Conservation (phyloP, 2,888 invertebrate species). For the Drosophila buzzatii region DNA sequence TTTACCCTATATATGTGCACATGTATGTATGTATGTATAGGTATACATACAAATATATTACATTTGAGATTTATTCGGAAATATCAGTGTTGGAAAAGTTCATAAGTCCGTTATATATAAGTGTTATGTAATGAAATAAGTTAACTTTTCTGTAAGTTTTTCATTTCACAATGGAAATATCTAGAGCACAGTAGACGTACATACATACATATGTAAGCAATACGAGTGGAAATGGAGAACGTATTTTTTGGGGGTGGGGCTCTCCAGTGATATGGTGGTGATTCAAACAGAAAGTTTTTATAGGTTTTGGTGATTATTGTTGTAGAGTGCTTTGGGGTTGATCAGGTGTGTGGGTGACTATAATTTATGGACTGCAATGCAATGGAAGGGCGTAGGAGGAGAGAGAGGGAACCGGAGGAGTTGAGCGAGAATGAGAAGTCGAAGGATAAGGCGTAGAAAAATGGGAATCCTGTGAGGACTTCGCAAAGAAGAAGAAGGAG, state of each 20-base stretch:
- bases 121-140: neutral
- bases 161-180: neutral
- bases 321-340: slow-evolving; percentile 1
- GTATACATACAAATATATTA: neutral
- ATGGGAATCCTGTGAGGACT: neutral
- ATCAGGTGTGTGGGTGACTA: neutral
- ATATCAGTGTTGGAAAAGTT: neutral
- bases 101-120: neutral
- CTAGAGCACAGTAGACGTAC: neutral
- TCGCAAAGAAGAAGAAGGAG: neutral
- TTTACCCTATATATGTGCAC: neutral
- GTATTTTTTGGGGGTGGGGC: neutral
- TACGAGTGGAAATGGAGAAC: neutral
- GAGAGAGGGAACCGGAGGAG: too few species aligned
- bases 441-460: neutral
- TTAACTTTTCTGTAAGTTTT: neutral
- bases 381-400: too few species aligned
- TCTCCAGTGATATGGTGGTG: neutral
- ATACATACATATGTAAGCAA: too few species aligned
- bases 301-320: neutral
- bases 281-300: slow-evolving; percentile 6
- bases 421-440: neutral
- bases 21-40: neutral
- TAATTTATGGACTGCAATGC: neutral
- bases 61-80: neutral